These are phyloP conservation scores for Holothuria scabra DNA, from an alignment of 53 echinoderm and acorn worm genomes.

Conservation along the genomic window DNA sequence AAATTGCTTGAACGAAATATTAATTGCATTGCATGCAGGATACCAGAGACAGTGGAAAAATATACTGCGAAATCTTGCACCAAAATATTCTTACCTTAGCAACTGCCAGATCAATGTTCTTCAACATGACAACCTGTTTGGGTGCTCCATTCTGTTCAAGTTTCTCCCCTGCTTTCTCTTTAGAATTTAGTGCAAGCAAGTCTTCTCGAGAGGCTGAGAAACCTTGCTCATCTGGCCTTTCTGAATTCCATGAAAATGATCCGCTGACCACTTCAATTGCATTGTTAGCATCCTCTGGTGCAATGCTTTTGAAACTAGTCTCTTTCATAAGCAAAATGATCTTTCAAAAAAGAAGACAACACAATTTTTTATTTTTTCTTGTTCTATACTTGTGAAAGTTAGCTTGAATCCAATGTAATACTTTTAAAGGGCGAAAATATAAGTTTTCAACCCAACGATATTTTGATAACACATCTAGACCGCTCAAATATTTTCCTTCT, in stretches of 20 bases:
- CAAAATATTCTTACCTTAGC: constrained; percentile 60
- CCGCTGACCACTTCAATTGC: constrained; percentile 67
- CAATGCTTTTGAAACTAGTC: constrained; percentile 30
- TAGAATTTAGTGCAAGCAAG: neutral
- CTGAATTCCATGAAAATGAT: constrained; percentile 64
- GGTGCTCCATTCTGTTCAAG: neutral
- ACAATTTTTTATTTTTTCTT: too few relatives aligned
- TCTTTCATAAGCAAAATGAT: constrained; percentile 69
- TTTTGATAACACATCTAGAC: too few relatives aligned
- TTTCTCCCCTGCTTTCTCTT: constrained; percentile 2
- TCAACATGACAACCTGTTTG: constrained; percentile 33
- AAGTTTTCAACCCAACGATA: too few relatives aligned
- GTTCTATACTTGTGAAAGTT: too few relatives aligned
- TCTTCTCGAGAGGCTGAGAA: constrained; percentile 23
- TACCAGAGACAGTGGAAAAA: neutral
- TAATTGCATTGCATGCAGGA: too few relatives aligned
- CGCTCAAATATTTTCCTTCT: too few relatives aligned
- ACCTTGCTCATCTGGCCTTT: constrained; percentile 10
- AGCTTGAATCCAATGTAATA: too few relatives aligned
- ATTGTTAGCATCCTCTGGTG: constrained; percentile 53
- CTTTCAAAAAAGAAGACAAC: constrained; percentile 13
- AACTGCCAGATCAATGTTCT: constrained; percentile 58
- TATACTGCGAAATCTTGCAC: neutral
- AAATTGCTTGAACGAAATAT: too few relatives aligned
- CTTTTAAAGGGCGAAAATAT: too few relatives aligned